These are phyloP conservation scores for Caenorhabditis japonica DNA, from an alignment of 2,888 invertebrate genomes.

Conservation along the genomic window DNA sequence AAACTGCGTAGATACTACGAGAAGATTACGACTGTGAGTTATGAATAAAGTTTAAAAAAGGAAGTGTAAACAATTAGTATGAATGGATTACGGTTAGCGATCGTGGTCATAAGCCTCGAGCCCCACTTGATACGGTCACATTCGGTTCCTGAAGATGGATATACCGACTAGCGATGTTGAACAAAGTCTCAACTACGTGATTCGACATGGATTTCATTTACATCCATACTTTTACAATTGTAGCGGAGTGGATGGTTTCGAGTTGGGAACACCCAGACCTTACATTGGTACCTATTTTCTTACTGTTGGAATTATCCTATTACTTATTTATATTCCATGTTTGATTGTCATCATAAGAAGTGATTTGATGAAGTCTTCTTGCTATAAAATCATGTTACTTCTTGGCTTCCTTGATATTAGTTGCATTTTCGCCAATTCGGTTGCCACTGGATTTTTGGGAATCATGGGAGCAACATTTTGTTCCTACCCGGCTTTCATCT, in stretches of 20 bases:
- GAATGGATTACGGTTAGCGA: slow-evolving; percentile 1
- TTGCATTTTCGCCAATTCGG: slow-evolving; percentile 37
- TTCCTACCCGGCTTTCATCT: slow-evolving; percentile 38
- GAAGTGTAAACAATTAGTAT: slow-evolving; percentile 1
- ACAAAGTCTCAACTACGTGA: slow-evolving; percentile 34
- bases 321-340: slow-evolving; percentile 37
- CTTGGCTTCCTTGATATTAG: slow-evolving; percentile 37
- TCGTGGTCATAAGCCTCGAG: not conserved
- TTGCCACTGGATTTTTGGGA: slow-evolving; percentile 42
- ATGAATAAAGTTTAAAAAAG: not conserved
- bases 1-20: no score
- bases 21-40: no score
- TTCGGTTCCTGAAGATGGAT: not conserved
- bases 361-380: slow-evolving; percentile 45
- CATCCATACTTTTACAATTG: slow-evolving; percentile 35
- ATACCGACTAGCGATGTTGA: slow-evolving; percentile 24
- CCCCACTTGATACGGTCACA: not conserved
- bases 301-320: slow-evolving; percentile 10
- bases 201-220: slow-evolving; percentile 26
- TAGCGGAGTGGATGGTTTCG: slow-evolving; percentile 9
- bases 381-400: slow-evolving; percentile 52
- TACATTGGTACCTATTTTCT: slow-evolving; percentile 27
- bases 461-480: slow-evolving; percentile 47
- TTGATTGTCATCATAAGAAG: slow-evolving; percentile 25
- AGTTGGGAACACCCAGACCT: slow-evolving; percentile 1